These are phyloP conservation scores for Zootermopsis nevadensis DNA, from an alignment of 2,888 invertebrate species.

Conservation along the genomic window DNA sequence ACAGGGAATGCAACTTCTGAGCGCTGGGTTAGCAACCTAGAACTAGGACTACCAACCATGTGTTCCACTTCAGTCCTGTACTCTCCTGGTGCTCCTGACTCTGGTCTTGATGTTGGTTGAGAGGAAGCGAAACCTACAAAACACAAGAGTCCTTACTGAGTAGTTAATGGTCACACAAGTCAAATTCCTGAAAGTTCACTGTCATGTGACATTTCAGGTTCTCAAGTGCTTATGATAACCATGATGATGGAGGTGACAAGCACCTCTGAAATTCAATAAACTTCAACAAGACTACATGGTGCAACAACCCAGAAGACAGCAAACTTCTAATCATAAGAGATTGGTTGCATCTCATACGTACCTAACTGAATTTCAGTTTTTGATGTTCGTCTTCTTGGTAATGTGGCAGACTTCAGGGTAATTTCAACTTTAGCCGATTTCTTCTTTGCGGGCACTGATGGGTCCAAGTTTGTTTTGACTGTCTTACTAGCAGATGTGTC, in stretches of 20 bases:
- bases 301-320: too few relatives aligned
- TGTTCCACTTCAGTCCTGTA: constrained; percentile 73
- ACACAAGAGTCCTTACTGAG: too few relatives aligned
- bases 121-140: not conserved
- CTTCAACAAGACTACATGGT: too few relatives aligned
- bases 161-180: too few relatives aligned
- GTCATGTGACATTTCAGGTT: too few relatives aligned
- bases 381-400: constrained; percentile 73
- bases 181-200: too few relatives aligned
- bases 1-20: constrained; percentile 71
- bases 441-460: constrained; percentile 58
- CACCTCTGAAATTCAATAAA: too few relatives aligned
- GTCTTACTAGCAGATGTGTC: not conserved
- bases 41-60: constrained; percentile 63
- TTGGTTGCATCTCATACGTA: not conserved
- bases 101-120: not conserved
- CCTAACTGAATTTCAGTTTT: constrained; percentile 74
- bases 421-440: constrained; percentile 75
- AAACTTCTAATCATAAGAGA: too few relatives aligned
- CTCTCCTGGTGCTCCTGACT: constrained; percentile 56
- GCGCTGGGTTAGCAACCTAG: constrained; percentile 63
- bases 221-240: too few relatives aligned
- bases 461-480: not conserved
- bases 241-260: too few relatives aligned
- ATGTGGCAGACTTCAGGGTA: constrained; percentile 74